These are phyloP conservation scores for Xerus inauris DNA, from an alignment of 2,113 vertebrate species.

Conservation along the genomic window DNA sequence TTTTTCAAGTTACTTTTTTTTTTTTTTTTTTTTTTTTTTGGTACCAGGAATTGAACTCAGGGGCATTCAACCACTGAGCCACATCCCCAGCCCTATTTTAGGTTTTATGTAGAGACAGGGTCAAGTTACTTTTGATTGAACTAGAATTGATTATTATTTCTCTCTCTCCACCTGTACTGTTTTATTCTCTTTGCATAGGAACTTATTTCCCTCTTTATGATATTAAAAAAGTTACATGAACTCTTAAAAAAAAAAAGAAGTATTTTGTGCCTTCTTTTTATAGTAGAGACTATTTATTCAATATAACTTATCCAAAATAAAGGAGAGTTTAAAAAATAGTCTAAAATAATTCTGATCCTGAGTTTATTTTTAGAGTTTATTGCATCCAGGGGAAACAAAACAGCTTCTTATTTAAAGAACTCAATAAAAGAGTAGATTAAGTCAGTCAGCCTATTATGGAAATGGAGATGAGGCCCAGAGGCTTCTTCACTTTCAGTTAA, in stretches of 20 bases:
- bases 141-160: not conserved
- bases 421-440: constrained; percentile 72
- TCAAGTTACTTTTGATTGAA: not conserved
- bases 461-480: constrained; percentile 67
- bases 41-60: no score
- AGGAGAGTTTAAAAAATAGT: not conserved
- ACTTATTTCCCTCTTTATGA: not conserved
- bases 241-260: no score
- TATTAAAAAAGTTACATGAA: not conserved
- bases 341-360: constrained; percentile 40
- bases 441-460: constrained; percentile 67
- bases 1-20: no score
- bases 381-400: constrained; percentile 56
- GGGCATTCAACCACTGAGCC: no score
- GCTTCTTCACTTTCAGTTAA: constrained; percentile 64
- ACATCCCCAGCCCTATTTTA: no score
- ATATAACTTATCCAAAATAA: not conserved
- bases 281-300: constrained; percentile 34
- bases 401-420: constrained; percentile 70
- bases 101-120: no score
- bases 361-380: constrained; percentile 68
- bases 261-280: not conserved
- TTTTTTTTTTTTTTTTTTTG: no score
- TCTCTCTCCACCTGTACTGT: not conserved
- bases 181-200: not conserved